Evolutionary conservation across 1,140 invertebrate species (phyloP), one percentile per base, ranked within the genome.

Genomic region (Semibalanus balanoides): DNA sequence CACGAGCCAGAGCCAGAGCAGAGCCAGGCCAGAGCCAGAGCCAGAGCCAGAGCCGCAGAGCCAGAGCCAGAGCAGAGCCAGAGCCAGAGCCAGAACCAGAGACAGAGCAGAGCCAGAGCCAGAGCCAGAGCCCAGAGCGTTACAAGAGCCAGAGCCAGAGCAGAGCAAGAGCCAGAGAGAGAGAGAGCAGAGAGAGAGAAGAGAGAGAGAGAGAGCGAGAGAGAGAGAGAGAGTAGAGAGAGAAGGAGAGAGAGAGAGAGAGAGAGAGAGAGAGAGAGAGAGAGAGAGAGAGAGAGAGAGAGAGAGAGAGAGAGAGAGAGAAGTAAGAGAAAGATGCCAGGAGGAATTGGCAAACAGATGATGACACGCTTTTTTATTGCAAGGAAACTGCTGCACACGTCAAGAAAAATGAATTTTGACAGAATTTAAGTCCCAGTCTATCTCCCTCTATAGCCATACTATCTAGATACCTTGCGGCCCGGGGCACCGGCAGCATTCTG

Each of bases 61-160:
- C 30, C 30, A 40, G 28, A 74, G 73, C 30, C 27, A 28, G 11
- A 30, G 30, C n/a, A 74, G 74, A 74, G 29, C n/a, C n/a, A 74
- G 74, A 74, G 29, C n/a, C n/a, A 74, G 74, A 74, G 29, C n/a
- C n/a, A 74, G 74, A 74, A 30, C n/a, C n/a, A 74, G 74, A 74
- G 29, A 74, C 30, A 74, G 29, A 30, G 29, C n/a, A 74, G 74
- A 74, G 29, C n/a, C n/a, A 74, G 74, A 74, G 31, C 30, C 29
- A 30, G 27, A 75, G 19, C 35, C 35, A 40, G 35, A 17, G 35
- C 5, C 35, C 35, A 17, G 35, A 40, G 5, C 35, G n/a, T 7
- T 9, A 25, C 27, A 29, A 28, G 31, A 22, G 19, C 25, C 25
- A 75, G 31, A 22, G 31, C 25, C 25, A 25, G 17, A 27, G 31